Evolutionary conservation across 2,797 vertebrate genomes (phyloP).

Genomic region (Pseudocheirus occidentalis): DNA sequence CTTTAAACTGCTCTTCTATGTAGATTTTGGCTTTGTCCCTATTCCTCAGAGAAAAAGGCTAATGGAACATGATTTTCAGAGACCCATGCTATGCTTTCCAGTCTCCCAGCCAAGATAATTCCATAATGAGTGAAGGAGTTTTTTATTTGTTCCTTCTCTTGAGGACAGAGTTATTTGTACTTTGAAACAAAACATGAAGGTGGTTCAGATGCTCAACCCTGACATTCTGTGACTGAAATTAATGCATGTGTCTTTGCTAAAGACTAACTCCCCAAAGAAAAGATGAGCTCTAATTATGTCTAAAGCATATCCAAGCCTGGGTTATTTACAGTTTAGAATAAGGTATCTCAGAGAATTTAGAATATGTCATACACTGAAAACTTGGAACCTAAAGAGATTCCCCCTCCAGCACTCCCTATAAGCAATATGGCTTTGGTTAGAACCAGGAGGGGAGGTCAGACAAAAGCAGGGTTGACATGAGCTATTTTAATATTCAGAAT

Average conservation of each 20-base stretch:
- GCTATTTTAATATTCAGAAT: neutral
- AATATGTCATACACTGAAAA: neutral
- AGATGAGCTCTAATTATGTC: neutral
- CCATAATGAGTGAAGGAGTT: neutral
- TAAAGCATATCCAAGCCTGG: neutral
- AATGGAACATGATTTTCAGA: neutral
- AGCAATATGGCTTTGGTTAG: neutral
- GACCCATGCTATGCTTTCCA: neutral
- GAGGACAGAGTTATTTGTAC: neutral
- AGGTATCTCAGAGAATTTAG: neutral
- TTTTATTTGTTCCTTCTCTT: neutral
- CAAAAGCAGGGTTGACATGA: neutral
- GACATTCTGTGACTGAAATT: neutral
- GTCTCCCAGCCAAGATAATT: neutral
- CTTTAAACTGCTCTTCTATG: neutral
- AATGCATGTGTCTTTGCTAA: neutral
- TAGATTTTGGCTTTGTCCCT: neutral
- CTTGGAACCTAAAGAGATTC: neutral
- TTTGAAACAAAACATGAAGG: neutral
- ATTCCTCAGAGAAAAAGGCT: neutral
- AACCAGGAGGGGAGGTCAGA: neutral
- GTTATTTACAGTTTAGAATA: neutral
- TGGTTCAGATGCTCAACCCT: neutral
- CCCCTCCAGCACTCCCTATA: neutral
- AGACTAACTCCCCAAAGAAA: neutral